These are phyloP conservation scores for Acanthiza pusilla DNA, from an alignment of 2,797 vertebrate genomes.

Conservation along the genomic window DNA sequence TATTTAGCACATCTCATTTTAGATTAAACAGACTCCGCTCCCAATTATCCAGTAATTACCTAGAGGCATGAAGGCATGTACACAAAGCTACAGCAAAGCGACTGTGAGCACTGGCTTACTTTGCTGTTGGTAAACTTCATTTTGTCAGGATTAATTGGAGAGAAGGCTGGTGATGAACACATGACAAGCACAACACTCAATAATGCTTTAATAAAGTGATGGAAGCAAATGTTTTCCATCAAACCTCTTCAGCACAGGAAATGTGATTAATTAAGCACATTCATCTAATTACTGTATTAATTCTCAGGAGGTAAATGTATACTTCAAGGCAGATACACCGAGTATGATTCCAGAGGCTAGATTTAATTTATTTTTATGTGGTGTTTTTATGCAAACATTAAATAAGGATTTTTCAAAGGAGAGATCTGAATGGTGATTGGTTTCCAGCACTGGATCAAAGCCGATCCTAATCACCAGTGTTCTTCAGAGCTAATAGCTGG, in stretches of 20 bases:
- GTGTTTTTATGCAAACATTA: slow-evolving; percentile 13
- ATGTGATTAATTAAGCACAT: slow-evolving; percentile 61
- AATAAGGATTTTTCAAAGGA: not conserved
- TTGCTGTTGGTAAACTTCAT: slow-evolving; percentile 59
- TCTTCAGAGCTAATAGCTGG: not conserved
- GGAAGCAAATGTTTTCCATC: slow-evolving; percentile 64
- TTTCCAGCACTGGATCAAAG: not conserved
- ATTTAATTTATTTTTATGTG: not conserved
- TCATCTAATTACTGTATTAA: slow-evolving; percentile 57
- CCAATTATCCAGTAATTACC: slow-evolving; percentile 68
- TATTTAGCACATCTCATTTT: slow-evolving; percentile 67
- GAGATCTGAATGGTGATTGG: not conserved
- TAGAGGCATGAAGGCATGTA: slow-evolving; percentile 62
- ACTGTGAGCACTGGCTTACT: slow-evolving; percentile 36
- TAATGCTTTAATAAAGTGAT: slow-evolving; percentile 55
- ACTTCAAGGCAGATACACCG: slow-evolving; percentile 6
- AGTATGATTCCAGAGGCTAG: not conserved
- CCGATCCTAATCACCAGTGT: not conserved
- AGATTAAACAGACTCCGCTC: slow-evolving; percentile 68
- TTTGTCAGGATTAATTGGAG: slow-evolving; percentile 67
- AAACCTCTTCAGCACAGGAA: slow-evolving; percentile 63
- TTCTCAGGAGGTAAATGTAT: slow-evolving; percentile 30
- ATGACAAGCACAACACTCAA: slow-evolving; percentile 37
- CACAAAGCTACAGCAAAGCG: slow-evolving; percentile 39
- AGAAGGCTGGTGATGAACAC: slow-evolving; percentile 58